Percentiles rank a stretch among this genome's conserved stretches.
These are phyloP conservation scores for Tenthredo mesomela DNA, from an alignment of 2,888 invertebrate species.

Conservation along the genomic window DNA sequence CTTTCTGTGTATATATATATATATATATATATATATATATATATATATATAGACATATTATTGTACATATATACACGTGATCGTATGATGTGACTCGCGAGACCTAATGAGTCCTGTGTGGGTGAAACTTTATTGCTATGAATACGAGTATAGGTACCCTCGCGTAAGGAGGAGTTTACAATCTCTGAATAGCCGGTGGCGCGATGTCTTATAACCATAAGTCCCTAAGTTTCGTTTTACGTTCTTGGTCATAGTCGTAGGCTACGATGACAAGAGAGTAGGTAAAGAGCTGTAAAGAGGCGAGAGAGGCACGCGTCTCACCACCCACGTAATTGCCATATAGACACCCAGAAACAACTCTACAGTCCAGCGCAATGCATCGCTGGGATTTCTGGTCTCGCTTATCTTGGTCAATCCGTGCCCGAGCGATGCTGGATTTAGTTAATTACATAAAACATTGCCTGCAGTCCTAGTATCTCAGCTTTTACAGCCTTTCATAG, in stretches of 20 bases:
- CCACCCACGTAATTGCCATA: constrained; percentile 52
- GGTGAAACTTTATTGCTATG: constrained; percentile 60
- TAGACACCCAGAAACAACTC: constrained; percentile 19
- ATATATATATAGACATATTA: too few relatives aligned
- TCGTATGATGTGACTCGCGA: not conserved
- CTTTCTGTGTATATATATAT: too few relatives aligned
- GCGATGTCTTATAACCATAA: not conserved
- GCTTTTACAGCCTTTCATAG: constrained; percentile 11
- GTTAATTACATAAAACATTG: constrained; percentile 46
- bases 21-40: too few relatives aligned
- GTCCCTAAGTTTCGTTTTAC: not conserved
- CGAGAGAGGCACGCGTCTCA: constrained; percentile 54
- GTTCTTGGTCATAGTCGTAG: not conserved
- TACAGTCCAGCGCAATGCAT: not conserved
- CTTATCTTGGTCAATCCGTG: constrained; percentile 51
- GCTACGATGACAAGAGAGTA: constrained; percentile 22
- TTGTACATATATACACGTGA: too few relatives aligned
- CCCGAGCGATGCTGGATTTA: constrained; percentile 30
- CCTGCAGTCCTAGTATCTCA: not conserved
- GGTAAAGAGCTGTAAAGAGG: not conserved
- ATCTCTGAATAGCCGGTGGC: constrained; percentile 34
- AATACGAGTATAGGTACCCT: not conserved
- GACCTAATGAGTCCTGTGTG: constrained; percentile 62
- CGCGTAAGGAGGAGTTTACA: constrained; percentile 39
- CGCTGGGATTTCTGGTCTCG: not conserved